phyloP scores from a whole-genome alignment of 2,888 invertebrate species.

The Nebria brevicollis region DNA sequence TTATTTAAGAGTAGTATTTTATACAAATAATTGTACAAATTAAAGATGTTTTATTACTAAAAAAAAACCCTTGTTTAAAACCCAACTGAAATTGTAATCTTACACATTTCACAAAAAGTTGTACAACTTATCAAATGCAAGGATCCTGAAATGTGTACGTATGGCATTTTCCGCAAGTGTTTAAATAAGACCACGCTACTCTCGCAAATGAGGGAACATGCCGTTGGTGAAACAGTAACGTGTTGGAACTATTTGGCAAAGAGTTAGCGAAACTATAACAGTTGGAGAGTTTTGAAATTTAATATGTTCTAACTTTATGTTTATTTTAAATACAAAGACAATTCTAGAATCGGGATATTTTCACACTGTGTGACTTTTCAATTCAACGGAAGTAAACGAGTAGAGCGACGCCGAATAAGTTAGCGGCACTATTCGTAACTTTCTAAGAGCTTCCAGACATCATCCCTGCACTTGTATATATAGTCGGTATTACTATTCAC shows the following conservation, averaged over 20 bases:
- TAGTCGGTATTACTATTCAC: too few species aligned
- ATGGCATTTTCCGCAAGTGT: background rate
- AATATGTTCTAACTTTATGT: slow-evolving; percentile 35
- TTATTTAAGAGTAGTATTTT: too few species aligned
- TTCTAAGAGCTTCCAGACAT: too few species aligned
- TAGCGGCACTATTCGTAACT: too few species aligned
- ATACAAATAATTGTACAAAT: too few species aligned
- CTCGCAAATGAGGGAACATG: background rate
- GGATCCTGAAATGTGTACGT: background rate
- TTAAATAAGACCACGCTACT: background rate
- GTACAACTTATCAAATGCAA: background rate
- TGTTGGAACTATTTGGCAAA: slow-evolving; percentile 21
- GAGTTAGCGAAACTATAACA: slow-evolving; percentile 28
- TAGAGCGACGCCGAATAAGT: too few species aligned
- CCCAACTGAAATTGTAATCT: too few species aligned
- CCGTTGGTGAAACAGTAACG: background rate
- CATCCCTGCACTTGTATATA: too few species aligned
- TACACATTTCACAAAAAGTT: background rate
- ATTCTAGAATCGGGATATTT: background rate
- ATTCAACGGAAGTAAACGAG: background rate
- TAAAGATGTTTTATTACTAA: too few species aligned
- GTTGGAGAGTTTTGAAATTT: slow-evolving; percentile 28
- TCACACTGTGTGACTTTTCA: slow-evolving; percentile 13
- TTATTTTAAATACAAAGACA: slow-evolving; percentile 29
- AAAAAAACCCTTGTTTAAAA: too few species aligned